A percentile compares a stretch with the other conserved stretches of the same genome.
phyloP scores from a whole-genome alignment of 2,888 invertebrate species.

The Sycophila texana region DNA sequence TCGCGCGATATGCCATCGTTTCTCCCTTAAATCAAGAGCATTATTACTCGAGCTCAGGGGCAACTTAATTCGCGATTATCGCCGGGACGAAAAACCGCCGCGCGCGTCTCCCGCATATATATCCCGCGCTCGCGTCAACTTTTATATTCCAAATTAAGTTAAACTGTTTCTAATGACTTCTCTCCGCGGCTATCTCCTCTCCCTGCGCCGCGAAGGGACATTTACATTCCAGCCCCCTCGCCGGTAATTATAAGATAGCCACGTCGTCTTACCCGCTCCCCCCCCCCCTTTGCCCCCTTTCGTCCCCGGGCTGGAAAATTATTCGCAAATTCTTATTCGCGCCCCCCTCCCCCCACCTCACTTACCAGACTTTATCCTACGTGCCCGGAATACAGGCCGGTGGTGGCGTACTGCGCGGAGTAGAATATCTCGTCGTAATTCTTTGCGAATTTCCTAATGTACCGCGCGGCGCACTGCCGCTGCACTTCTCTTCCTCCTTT shows the following conservation, averaged over 20 bases:
- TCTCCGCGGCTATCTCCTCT: slow-evolving; percentile 52
- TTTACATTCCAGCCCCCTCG: slow-evolving; percentile 56
- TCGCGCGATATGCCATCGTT: slow-evolving; percentile 17
- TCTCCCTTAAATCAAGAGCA: slow-evolving; percentile 43
- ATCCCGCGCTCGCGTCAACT: slow-evolving; percentile 44
- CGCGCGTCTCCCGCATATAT: not conserved
- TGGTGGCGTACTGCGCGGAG: slow-evolving; percentile 34
- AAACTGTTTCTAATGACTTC: slow-evolving; percentile 59
- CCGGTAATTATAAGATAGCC: slow-evolving; percentile 64
- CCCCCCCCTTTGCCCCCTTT: slow-evolving; percentile 15
- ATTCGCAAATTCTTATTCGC: slow-evolving; percentile 64
- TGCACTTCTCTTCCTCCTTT: slow-evolving; percentile 17
- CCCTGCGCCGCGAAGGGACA: slow-evolving; percentile 27
- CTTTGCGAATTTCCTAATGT: slow-evolving; percentile 62
- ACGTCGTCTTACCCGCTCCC: slow-evolving; percentile 42
- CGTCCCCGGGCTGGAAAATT: slow-evolving; percentile 57
- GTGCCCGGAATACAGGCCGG: slow-evolving; percentile 59
- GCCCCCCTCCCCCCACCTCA: slow-evolving; percentile 54
- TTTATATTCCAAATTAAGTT: slow-evolving; percentile 58
- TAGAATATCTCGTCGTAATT: slow-evolving; percentile 60
- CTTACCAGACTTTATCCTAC: slow-evolving; percentile 62
- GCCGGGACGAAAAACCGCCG: slow-evolving; percentile 30
- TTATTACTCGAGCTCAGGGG: slow-evolving; percentile 37
- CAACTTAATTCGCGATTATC: slow-evolving; percentile 52
- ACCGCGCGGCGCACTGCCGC: slow-evolving; percentile 41